A percentile compares a stretch with the other conserved stretches of the same genome.
Evolutionary conservation across 2,797 vertebrate genomes (phyloP).

Genomic region (Decapterus maruadsi): DNA sequence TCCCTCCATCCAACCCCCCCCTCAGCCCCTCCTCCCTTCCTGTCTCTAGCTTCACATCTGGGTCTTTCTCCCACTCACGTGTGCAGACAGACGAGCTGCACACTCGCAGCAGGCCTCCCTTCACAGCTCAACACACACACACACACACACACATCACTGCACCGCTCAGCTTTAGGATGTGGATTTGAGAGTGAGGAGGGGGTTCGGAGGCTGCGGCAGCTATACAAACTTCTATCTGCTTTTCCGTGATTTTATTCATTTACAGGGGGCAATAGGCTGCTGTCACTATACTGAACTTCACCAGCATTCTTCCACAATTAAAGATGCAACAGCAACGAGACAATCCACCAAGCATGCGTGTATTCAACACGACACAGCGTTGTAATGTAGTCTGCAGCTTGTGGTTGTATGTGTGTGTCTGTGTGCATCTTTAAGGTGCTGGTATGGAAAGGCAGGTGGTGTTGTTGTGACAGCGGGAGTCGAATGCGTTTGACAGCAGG

Average conservation of each 20-base stretch:
- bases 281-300: slow-evolving; percentile 11
- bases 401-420: slow-evolving; percentile 2
- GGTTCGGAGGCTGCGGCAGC: slow-evolving; percentile 41
- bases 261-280: not conserved
- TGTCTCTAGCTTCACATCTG: slow-evolving; percentile 80
- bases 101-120: slow-evolving; percentile 76
- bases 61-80: slow-evolving; percentile 83
- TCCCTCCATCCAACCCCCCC: slow-evolving; percentile 55
- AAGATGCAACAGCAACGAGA: slow-evolving; percentile 1
- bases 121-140: slow-evolving; percentile 46
- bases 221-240: slow-evolving; percentile 46
- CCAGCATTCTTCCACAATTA: slow-evolving; percentile 10
- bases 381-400: slow-evolving; percentile 3
- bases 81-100: slow-evolving; percentile 79
- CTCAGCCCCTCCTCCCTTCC: slow-evolving; percentile 36
- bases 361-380: not conserved
- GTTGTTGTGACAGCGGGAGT: slow-evolving; percentile 56
- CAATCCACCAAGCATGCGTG: not conserved
- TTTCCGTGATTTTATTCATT: slow-evolving; percentile 30
- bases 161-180: slow-evolving; percentile 55
- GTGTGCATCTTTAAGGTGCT: slow-evolving; percentile 27
- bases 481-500: slow-evolving; percentile 60
- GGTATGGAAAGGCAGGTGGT: slow-evolving; percentile 43
- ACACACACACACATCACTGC: slow-evolving; percentile 51
- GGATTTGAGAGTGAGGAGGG: slow-evolving; percentile 37